Conservation (phyloP, 1,140 invertebrate genomes). For the Brachionus manjavacas region DNA sequence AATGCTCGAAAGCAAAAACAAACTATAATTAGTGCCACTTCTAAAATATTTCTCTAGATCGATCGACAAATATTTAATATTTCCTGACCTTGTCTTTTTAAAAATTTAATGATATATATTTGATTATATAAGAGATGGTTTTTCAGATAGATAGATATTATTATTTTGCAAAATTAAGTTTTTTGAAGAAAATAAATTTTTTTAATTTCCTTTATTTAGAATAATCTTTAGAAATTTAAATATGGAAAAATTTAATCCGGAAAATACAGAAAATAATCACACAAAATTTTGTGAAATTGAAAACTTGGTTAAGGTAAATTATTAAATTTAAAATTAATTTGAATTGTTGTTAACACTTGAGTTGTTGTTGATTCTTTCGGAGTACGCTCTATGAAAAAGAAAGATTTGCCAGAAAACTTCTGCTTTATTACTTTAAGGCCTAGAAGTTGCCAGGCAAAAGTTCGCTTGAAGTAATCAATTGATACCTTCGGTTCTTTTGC, state of each 20-base stretch:
- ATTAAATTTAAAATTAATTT: not conserved
- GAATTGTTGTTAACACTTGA: not conserved
- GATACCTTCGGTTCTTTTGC: too few species aligned
- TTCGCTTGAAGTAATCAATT: too few species aligned
- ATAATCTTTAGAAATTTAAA: not conserved
- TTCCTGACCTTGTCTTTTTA: not conserved
- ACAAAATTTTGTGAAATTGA: not conserved
- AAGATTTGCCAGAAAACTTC: too few species aligned
- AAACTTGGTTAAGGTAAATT: not conserved
- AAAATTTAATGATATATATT: not conserved
- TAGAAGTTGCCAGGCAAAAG: too few species aligned
- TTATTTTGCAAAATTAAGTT: not conserved
- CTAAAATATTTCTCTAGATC: not conserved
- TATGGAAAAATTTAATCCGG: not conserved
- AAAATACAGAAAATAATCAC: not conserved
- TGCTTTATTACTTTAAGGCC: too few species aligned
- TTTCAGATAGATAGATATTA: not conserved
- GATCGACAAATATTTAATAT: not conserved
- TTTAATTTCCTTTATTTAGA: not conserved
- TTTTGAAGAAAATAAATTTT: not conserved
- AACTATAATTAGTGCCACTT: too few species aligned
- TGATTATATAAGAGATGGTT: not conserved
- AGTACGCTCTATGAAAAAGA: too few species aligned
- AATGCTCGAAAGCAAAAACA: too few species aligned
- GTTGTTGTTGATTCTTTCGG: too few species aligned